Conservation (phyloP, 1,140 invertebrate genomes). For the Antheraea pernyi region DNA sequence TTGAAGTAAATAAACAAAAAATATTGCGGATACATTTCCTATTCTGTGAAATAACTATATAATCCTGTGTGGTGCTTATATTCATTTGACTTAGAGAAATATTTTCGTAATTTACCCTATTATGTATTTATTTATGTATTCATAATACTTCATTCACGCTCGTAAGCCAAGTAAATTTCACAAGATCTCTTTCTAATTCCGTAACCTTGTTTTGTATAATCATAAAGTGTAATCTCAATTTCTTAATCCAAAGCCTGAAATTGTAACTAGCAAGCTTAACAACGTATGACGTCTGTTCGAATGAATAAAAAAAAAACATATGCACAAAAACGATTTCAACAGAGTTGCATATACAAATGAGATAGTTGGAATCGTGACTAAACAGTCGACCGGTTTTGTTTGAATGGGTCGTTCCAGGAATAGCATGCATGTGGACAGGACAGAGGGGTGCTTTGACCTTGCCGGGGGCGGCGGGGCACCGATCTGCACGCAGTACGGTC, state of each 20-base stretch:
- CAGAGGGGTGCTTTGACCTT: constrained; percentile 64
- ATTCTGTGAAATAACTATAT: no score
- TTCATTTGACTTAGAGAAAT: not conserved
- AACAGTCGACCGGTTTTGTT: constrained; percentile 14
- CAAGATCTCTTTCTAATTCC: not conserved
- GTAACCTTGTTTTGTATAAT: constrained; percentile 1
- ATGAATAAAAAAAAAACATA: not conserved
- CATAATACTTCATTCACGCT: not conserved
- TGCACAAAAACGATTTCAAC: not conserved
- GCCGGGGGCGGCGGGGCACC: constrained; percentile 42
- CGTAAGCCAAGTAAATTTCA: not conserved
- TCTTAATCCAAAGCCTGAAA: not conserved
- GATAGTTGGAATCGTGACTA: constrained; percentile 8
- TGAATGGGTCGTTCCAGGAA: constrained; percentile 48
- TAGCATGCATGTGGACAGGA: constrained; percentile 39
- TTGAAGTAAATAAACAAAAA: no score
- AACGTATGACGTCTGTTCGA: not conserved
- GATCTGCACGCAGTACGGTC: constrained; percentile 44
- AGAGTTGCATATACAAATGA: constrained; percentile 1
- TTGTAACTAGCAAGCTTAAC: not conserved
- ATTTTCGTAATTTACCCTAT: not conserved
- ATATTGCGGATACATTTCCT: no score
- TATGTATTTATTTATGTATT: not conserved
- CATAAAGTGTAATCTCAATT: not conserved
- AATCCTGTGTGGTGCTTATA: no score